A percentile compares a stretch with the other conserved stretches of the same genome.
These are phyloP conservation scores for Mesorhabditis spiculigera DNA, from an alignment of 2,888 invertebrate species.

Conservation along the genomic window DNA sequence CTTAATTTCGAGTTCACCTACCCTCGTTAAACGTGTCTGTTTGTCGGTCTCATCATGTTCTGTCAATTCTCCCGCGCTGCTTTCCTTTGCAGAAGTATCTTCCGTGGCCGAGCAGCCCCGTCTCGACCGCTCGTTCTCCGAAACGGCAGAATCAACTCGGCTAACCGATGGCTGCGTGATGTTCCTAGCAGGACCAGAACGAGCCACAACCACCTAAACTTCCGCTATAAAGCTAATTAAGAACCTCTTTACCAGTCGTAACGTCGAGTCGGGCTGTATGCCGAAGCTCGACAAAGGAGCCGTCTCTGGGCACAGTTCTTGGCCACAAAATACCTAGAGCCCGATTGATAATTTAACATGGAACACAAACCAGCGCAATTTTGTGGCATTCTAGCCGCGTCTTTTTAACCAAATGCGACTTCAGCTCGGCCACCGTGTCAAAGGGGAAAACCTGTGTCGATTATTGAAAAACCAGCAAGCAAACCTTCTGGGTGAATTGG, in stretches of 20 bases:
- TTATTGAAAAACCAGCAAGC: not conserved
- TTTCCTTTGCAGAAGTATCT: not conserved
- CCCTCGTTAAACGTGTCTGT: not conserved
- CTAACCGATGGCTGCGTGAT: not conserved
- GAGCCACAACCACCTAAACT: conserved; percentile 2
- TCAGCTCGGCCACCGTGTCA: conserved; percentile 5
- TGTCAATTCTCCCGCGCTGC: conserved; percentile 5
- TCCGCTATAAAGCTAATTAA: not conserved
- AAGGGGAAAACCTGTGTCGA: not conserved
- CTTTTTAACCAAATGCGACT: not conserved
- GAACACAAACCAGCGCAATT: not conserved
- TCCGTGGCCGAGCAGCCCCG: conserved; percentile 5
- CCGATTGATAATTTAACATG: not conserved
- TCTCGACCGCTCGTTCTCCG: not conserved
- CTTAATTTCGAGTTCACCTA: not conserved
- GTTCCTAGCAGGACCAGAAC: not conserved
- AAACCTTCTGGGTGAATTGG: conserved; percentile 4
- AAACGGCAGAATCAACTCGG: conserved; percentile 2
- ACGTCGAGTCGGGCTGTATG: not conserved
- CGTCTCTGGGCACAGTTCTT: not conserved
- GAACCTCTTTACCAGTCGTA: not conserved
- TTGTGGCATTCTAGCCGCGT: not conserved
- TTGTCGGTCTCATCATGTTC: conserved; percentile 6
- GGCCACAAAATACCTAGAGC: conserved; percentile 6
- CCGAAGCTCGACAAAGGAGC: conserved; percentile 2